Conservation (phyloP, 2,888 invertebrate species). For the Plagodis pulveraria region DNA sequence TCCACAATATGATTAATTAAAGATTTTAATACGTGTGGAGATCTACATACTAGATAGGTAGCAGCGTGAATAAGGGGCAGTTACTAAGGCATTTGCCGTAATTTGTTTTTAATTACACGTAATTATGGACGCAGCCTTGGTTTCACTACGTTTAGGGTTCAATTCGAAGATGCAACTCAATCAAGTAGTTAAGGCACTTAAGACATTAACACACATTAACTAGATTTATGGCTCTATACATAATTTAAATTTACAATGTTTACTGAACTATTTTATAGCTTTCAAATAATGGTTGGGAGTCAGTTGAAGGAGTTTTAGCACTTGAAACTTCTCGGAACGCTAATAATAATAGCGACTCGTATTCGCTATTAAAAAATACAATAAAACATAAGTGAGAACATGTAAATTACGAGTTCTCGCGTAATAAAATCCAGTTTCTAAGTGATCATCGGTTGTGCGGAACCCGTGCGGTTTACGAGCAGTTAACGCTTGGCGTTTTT, state of each 20-base stretch:
- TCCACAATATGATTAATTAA: constrained; percentile 11
- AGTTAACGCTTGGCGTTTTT: constrained; percentile 49
- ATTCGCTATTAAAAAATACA: background rate
- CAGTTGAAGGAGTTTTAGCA: background rate
- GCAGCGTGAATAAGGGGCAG: constrained; percentile 33
- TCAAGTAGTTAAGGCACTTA: background rate
- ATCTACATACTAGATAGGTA: constrained; percentile 28
- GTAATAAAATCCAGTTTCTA: constrained; percentile 19
- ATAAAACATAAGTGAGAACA: constrained; percentile 1
- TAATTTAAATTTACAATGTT: background rate
- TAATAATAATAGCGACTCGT: background rate
- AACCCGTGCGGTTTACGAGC: constrained; percentile 46
- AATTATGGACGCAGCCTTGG: constrained; percentile 53
- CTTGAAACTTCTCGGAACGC: background rate
- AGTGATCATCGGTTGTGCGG: constrained; percentile 27
- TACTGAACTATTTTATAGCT: background rate
- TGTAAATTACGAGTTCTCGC: constrained; percentile 9
- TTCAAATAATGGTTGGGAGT: background rate
- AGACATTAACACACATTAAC: background rate
- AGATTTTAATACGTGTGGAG: constrained; percentile 18
- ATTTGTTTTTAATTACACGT: constrained; percentile 57
- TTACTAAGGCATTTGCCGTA: constrained; percentile 48
- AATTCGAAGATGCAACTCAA: constrained; percentile 14
- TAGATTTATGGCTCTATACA: background rate
- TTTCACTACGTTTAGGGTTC: constrained; percentile 56